Conservation (phyloP, 2,797 vertebrate species). For the Hydrocynus forskahlii region DNA sequence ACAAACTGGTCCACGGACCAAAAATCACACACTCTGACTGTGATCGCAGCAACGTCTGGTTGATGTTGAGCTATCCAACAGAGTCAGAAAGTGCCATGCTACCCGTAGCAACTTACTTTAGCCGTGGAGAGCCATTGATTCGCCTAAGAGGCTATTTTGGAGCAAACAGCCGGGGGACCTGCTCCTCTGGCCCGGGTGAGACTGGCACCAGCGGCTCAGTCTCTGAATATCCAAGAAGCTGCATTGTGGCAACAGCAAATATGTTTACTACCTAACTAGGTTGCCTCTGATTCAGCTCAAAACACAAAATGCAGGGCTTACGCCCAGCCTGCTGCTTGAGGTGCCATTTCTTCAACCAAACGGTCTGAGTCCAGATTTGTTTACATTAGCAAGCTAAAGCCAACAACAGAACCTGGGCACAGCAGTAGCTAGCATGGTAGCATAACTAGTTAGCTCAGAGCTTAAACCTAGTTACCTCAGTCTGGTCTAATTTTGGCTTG, state of each 20-base stretch:
- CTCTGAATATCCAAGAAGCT: not conserved
- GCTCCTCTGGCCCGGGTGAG: not conserved
- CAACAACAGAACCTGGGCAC: not conserved
- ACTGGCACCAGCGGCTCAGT: slow-evolving; percentile 8
- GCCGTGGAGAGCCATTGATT: not conserved
- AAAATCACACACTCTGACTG: not conserved
- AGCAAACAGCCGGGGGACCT: not conserved
- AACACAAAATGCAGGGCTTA: slow-evolving; percentile 10
- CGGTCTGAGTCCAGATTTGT: not conserved
- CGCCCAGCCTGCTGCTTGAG: no score
- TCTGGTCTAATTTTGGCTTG: not conserved
- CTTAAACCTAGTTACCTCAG: no score
- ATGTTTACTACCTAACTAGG: not conserved
- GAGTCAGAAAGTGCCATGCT: slow-evolving; percentile 20
- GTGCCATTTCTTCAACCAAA: not conserved
- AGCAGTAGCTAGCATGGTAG: not conserved
- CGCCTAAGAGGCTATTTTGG: slow-evolving; percentile 19
- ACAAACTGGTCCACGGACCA: no score
- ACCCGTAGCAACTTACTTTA: not conserved
- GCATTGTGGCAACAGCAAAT: slow-evolving; percentile 19
- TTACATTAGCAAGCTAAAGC: not conserved
- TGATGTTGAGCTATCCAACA: not conserved
- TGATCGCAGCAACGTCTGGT: slow-evolving; percentile 6
- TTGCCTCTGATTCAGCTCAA: not conserved
- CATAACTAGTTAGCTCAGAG: not conserved